Percentiles rank a stretch among this genome's conserved stretches.
Evolutionary conservation across 2,888 invertebrate species (phyloP).

Genomic region (Callinectes sapidus): DNA sequence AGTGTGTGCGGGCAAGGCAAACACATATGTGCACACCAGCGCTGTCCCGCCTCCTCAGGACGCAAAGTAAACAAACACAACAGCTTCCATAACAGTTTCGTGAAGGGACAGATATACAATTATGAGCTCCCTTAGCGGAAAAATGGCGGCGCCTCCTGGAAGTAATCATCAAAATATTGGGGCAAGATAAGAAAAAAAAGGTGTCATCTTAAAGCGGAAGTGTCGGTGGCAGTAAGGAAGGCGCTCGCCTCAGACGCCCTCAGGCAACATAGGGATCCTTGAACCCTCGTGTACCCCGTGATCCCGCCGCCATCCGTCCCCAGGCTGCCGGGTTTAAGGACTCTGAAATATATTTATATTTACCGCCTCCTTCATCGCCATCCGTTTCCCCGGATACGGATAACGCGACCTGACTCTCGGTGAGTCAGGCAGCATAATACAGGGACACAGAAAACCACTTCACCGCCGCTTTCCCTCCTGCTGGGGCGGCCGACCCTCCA

Average conservation of each 20-base stretch:
- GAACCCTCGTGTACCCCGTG: slow-evolving; percentile 6
- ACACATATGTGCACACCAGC: neutral
- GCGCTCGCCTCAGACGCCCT: neutral
- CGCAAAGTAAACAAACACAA: neutral
- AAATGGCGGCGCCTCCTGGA: neutral
- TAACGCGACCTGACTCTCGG: neutral
- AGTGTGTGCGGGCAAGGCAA: neutral
- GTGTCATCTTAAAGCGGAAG: slow-evolving; percentile 26
- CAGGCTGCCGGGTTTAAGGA: slow-evolving; percentile 12
- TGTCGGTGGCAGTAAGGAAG: neutral
- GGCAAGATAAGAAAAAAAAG: neutral
- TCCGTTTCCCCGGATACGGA: neutral
- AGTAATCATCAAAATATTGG: neutral
- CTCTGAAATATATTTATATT: slow-evolving; percentile 27
- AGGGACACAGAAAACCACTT: neutral
- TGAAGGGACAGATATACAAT: neutral
- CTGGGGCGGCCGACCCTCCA: neutral
- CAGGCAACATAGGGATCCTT: neutral
- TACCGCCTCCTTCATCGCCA: neutral
- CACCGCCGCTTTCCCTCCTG: neutral
- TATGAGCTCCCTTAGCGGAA: neutral
- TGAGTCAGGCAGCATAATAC: neutral
- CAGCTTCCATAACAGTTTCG: neutral
- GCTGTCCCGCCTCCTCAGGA: neutral
- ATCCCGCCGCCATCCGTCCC: slow-evolving; percentile 23